Conservation (phyloP, 2,113 vertebrate species). For the Hystrix cristata region DNA sequence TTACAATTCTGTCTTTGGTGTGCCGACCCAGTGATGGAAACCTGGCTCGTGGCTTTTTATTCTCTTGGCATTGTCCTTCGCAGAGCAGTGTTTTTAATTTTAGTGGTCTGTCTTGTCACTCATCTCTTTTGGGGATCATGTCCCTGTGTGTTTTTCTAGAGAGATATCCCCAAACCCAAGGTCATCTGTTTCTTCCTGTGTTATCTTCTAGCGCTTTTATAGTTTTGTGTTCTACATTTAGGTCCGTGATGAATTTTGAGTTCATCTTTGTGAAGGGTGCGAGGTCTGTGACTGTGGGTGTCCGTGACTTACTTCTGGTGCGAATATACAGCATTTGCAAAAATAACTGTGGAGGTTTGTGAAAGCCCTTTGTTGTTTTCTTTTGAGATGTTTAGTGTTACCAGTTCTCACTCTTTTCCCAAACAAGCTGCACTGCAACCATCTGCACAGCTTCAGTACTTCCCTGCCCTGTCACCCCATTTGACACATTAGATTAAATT, state of each 20-base stretch:
- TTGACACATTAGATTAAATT: conserved; percentile 91
- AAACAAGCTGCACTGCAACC: conserved; percentile 76
- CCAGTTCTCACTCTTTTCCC: conserved; percentile 23
- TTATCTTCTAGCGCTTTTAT: not conserved
- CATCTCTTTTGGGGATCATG: not conserved
- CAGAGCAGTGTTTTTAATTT: conserved; percentile 40
- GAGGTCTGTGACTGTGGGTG: not conserved
- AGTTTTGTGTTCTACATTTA: conserved; percentile 8
- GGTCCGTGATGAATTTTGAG: not conserved
- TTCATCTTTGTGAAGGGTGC: conserved; percentile 34
- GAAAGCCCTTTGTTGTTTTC: not conserved
- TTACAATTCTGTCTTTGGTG: not conserved
- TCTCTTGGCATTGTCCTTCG: not conserved
- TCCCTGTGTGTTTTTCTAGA: not conserved
- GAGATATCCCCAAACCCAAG: not conserved
- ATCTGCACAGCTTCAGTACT: conserved; percentile 73
- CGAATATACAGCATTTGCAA: not conserved
- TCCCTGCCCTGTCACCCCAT: conserved; percentile 75
- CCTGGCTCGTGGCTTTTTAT: not conserved
- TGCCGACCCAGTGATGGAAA: not conserved
- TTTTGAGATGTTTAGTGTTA: not conserved
- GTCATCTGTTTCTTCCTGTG: not conserved
- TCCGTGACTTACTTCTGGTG: not conserved
- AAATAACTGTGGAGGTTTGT: not conserved
- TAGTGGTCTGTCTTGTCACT: not conserved